Evolutionary conservation across 2,113 vertebrate genomes (phyloP).

Genomic region (Rallus limicola): DNA sequence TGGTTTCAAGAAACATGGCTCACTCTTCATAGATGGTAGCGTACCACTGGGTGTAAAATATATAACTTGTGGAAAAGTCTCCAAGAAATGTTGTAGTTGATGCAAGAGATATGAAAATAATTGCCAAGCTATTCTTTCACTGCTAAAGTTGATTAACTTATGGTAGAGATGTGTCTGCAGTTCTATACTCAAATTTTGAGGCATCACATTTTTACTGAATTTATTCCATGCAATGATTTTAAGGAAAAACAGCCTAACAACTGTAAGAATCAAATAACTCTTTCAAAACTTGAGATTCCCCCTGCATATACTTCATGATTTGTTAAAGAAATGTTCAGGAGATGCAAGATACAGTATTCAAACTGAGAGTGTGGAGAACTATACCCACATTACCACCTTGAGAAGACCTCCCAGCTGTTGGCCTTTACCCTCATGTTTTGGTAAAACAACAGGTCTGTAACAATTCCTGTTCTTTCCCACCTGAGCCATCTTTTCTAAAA

Average conservation of each 20-base stretch:
- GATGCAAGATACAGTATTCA: not conserved
- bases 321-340: not conserved
- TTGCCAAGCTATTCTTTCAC: not conserved
- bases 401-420: not conserved
- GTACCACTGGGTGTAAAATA: not conserved
- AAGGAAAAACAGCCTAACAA: not conserved
- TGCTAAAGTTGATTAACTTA: not conserved
- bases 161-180: not conserved
- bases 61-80: not conserved
- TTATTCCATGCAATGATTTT: not conserved
- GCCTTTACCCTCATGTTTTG: not conserved
- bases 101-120: not conserved
- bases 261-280: not conserved
- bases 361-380: not conserved
- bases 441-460: not conserved
- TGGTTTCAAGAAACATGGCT: not conserved
- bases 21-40: not conserved
- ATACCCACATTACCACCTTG: not conserved
- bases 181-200: not conserved
- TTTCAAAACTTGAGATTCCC: not conserved
- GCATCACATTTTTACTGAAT: not conserved
- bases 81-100: not conserved
- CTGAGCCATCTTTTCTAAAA: not conserved
- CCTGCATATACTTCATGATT: not conserved
- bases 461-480: not conserved